Base-by-base conservation (phyloP, 2,797 vertebrate species). In the Sebastes aleutianus region DNA sequence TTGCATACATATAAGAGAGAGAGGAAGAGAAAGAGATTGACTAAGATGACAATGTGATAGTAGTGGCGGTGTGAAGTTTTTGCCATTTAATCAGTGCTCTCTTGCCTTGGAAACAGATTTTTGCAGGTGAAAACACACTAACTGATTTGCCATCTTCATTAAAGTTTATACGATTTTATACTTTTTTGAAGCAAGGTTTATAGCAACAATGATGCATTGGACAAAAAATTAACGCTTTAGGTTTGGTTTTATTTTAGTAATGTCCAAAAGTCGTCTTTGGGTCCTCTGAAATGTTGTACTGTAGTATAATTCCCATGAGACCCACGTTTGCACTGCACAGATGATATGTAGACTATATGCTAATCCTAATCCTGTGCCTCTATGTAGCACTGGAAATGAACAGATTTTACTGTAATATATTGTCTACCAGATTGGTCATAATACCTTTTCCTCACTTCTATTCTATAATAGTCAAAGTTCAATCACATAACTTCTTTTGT, bases 81-180 rank as follows among this genome's bases (percentile, higher is more conserved):
- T 75, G 57, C 54, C 50, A 82, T 89, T 89, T 88, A 85, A 83
- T 85, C 88, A 79, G 56, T 54, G 10, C 26, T 80, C 22, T 53
- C 43, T 62, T 71, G 32, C 50, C 22, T 70, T 47, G 31, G 43
- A 79, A 83, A 78, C 26, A 50, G 16, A 47, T 69, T 50, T 74
- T 57, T 78, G 62, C 47, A 66, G 29, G 58, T 74, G 29, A 50
- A 73, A 79, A 76, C 62, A 76, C 62, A 50, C 3, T 53, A 12
- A 39, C 4, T 32, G 14, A 29, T 68, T 69, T 54, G 1, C 6
- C 8, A 58, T 63, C 18, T 36, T 62, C 12, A 56, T 24, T 39
- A 2, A 32, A n/a, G 5, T 50, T 43, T 3, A 6, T 8, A 18
- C 0, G 3, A 75, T 10, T 26, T 64, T 31, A n/a, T 4, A 20